Evolutionary conservation across 2,113 vertebrate species (phyloP), one percentile per base, ranked within the genome.

Genomic region (Dicrurus megarhynchus): DNA sequence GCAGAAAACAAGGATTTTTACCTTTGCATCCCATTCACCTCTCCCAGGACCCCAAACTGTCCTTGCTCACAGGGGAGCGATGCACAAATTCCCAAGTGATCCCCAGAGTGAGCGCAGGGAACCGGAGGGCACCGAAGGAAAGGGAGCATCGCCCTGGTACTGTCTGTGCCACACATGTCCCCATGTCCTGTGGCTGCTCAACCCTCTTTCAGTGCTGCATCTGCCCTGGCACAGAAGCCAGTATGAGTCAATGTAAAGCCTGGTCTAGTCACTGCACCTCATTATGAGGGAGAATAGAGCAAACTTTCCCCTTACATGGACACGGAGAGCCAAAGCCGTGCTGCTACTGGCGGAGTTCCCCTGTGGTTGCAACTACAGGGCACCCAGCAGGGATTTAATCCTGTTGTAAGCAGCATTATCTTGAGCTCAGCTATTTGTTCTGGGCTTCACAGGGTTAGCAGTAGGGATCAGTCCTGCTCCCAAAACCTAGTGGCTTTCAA

Each of bases 351-450:
- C 17, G 0, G 79, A 93, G 89, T 59, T 95, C 89, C 95, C 94
- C 91, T 56, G 90, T 87, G 93, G 76, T 28, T 89, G 84, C 73
- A n/a, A 10, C 96, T 87, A 60, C 59, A 95, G 95, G 84, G 80
- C 70, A 90, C 89, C 68, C 92, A 95, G 96, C 77, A 81, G 93
- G 95, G 91, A 91, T 90, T 96, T 96, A 97, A 95, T 96, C 94
- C 95, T 87, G 68, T 93, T 96, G 94, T 95, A 97, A 90, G 90
- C 41, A 95, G 95, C 64, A 95, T 96, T 97, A 97, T 96, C 96
- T 77, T 64, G 42, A 94, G 89, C 89, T 92, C 89, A 89, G 93
- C 87, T 97, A 89, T 94, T 96, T 96, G 87, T 94, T 95, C 91
- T 94, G 74, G 60, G 69, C 89, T 92, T 95, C 95, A 89, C 65